phyloP scores from a whole-genome alignment of 2,888 invertebrate species.

The Cheilosia urbana region DNA sequence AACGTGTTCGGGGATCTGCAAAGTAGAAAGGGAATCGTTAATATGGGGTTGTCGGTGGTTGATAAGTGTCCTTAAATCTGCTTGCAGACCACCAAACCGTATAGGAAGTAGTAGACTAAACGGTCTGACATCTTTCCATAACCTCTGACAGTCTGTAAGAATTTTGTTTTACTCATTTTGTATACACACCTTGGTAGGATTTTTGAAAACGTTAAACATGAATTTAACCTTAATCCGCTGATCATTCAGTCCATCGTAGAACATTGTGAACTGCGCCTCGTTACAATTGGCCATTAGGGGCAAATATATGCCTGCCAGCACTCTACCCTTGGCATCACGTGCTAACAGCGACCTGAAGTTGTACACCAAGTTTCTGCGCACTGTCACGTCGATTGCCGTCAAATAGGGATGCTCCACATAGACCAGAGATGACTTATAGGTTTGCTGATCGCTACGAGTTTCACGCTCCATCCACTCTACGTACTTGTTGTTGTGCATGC shows the following conservation, averaged over 20 bases:
- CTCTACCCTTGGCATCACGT: constrained; percentile 92
- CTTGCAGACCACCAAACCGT: too few species aligned
- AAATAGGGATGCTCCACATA: constrained; percentile 92
- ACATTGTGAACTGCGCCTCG: constrained; percentile 90
- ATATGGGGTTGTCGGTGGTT: too few species aligned
- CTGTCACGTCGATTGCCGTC: constrained; percentile 93
- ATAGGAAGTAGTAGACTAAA: too few species aligned
- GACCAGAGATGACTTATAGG: constrained; percentile 89
- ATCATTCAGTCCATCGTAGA: constrained; percentile 88
- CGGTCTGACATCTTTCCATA: too few species aligned
- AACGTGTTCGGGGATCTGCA: constrained; percentile 87
- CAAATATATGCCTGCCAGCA: constrained; percentile 94
- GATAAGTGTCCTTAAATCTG: too few species aligned
- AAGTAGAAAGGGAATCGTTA: constrained; percentile 46
- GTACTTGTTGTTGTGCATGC: constrained; percentile 88
- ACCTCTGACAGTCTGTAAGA: too few species aligned
- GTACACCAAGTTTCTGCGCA: constrained; percentile 94
- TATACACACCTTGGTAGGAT: constrained; percentile 85
- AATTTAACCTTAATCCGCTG: constrained; percentile 90
- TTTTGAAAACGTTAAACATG: constrained; percentile 88
- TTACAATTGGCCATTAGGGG: constrained; percentile 87
- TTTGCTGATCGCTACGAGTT: constrained; percentile 87
- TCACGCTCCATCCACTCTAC: constrained; percentile 94
- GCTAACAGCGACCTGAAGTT: constrained; percentile 91
- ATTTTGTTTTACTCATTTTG: not conserved